Conservation (phyloP, 2,888 invertebrate species). For the Oxyteleia sp. region DNA sequence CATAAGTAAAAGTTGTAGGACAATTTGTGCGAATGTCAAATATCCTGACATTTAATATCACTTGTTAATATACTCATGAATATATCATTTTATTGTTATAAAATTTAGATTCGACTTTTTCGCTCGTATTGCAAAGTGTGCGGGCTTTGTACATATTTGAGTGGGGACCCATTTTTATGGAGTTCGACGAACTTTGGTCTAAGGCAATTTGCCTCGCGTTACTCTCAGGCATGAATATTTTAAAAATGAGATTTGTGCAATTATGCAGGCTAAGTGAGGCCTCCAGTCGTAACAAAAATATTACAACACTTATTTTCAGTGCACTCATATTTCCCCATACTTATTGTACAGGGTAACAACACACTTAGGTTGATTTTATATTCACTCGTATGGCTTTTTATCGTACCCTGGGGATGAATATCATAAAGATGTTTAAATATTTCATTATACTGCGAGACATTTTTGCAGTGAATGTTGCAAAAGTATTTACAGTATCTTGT, state of each 20-base stretch:
- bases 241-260: slow-evolving; percentile 18
- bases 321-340: slow-evolving; percentile 37
- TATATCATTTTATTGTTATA: no score
- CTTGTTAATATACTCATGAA: no score
- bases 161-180: background rate
- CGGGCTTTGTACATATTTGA: slow-evolving; percentile 21
- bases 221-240: slow-evolving; percentile 10
- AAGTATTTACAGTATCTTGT: slow-evolving; percentile 10
- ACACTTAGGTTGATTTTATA: slow-evolving; percentile 60
- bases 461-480: slow-evolving; percentile 21
- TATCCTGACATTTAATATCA: no score
- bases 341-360: slow-evolving; percentile 48
- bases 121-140: slow-evolving; percentile 13
- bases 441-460: slow-evolving; percentile 28
- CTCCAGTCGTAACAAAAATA: slow-evolving; percentile 44
- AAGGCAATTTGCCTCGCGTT: background rate
- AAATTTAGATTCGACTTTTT: slow-evolving; percentile 33
- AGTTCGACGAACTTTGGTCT: background rate
- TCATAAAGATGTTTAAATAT: slow-evolving; percentile 50
- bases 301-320: slow-evolving; percentile 53
- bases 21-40: no score
- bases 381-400: slow-evolving; percentile 59
- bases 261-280: background rate
- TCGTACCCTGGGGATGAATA: slow-evolving; percentile 46
- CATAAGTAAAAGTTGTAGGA: no score